Base-by-base conservation (phyloP, 1,140 invertebrate species). In the Zaprionus capensis region DNA sequence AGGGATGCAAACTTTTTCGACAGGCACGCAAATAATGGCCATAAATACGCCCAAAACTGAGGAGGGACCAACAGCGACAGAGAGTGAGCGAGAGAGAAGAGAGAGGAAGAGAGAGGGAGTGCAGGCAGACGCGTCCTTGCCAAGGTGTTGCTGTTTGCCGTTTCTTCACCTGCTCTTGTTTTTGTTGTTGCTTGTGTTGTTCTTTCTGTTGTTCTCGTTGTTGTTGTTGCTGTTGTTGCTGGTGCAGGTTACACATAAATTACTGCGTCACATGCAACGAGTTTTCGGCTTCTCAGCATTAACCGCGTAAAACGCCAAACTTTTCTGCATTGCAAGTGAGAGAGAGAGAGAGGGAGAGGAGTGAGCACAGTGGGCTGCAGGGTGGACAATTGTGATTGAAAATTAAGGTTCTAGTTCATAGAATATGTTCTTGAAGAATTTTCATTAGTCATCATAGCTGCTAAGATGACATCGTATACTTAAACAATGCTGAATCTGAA, bases 181-280 rank as follows among this genome's bases (percentile, higher is more conserved):
- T 36, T 22, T 41, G 67, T 20, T 64, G 59, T 36, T 64, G 68
- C 1, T 64, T 34, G 44, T 73, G 71, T 15, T 69, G 34, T 14
- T 61, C 28, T 24, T 28, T 14, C 11, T 46, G 49, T 7, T 56
- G 64, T 22, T 31, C 24, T 11, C 22, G 58, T 22, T 44, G 68
- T n/a, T 64, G 64, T 22, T 31, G 24, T 9, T 28, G 58, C n/a
- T 41, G 67, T n/a, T 64, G 69, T 36, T 71, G 53, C 12, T 65
- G 64, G 56, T 73, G 71, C 73, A 65, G 68, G 68, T 65, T 76
- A 76, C 68, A 76, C 73, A 76, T 76, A 76, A 76, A 76, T 76
- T 71, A 76, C 73, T 55, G 68, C 73, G 73, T 76, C 73, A 71
- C 73, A 76, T 76, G 73, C 73, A 76, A 76, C 68, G 68, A 76